These are phyloP conservation scores for Tineola bisselliella DNA, from an alignment of 2,888 invertebrate species.

Conservation along the genomic window DNA sequence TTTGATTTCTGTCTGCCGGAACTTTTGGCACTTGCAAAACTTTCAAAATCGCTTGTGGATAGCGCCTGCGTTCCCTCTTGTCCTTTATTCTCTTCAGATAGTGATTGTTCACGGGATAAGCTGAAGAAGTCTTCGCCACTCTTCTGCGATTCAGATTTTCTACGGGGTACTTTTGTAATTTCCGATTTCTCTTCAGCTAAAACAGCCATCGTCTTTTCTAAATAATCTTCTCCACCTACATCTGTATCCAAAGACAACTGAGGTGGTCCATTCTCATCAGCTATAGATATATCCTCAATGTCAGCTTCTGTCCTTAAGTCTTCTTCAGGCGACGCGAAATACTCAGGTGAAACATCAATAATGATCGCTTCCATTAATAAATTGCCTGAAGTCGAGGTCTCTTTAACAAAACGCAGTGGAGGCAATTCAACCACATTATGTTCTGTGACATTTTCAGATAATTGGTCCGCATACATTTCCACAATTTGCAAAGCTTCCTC, in stretches of 20 bases:
- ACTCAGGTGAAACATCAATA: constrained; percentile 88
- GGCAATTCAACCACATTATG: constrained; percentile 88
- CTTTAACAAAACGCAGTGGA: constrained; percentile 87
- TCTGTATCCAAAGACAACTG: constrained; percentile 62
- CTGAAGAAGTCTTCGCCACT: constrained; percentile 74
- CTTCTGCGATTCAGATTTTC: constrained; percentile 71
- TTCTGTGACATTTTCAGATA: constrained; percentile 87
- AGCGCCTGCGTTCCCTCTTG: constrained; percentile 66
- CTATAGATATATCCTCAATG: constrained; percentile 84
- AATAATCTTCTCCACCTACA: constrained; percentile 63
- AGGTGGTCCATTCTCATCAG: constrained; percentile 72
- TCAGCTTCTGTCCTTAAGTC: constrained; percentile 88
- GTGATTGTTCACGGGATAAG: constrained; percentile 68
- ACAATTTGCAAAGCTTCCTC: constrained; percentile 92
- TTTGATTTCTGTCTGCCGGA: constrained; percentile 55
- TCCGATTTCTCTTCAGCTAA: constrained; percentile 64
- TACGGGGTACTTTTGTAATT: constrained; percentile 66
- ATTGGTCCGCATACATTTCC: constrained; percentile 93
- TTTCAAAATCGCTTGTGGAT: constrained; percentile 71
- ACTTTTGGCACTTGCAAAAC: constrained; percentile 74
- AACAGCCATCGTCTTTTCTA: constrained; percentile 54
- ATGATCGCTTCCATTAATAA: constrained; percentile 91
- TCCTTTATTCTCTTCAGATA: constrained; percentile 67
- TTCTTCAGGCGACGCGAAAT: constrained; percentile 80
- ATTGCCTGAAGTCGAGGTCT: constrained; percentile 88